These are phyloP conservation scores for Bemisia tabaci DNA, from an alignment of 1,140 invertebrate genomes.

Conservation along the genomic window DNA sequence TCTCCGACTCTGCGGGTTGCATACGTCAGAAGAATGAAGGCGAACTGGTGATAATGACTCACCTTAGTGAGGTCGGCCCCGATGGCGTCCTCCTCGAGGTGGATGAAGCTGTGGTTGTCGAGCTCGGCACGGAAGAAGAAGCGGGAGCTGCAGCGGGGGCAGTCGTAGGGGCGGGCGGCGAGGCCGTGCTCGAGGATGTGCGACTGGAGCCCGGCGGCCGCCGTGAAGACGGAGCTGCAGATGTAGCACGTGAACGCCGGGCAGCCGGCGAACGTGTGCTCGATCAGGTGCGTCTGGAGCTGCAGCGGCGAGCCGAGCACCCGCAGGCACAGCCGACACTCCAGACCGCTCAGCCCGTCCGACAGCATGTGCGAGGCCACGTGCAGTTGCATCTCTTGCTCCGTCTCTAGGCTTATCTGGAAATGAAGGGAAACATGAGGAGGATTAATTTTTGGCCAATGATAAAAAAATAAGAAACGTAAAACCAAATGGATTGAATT, in stretches of 20 bases:
- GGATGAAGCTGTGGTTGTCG: slow-evolving; percentile 63
- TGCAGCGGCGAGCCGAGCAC: slow-evolving; percentile 55
- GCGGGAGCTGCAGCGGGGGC: slow-evolving; percentile 60
- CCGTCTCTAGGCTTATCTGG: slow-evolving; percentile 45
- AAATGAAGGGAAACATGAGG: slow-evolving; percentile 20
- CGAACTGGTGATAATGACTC: too few relatives aligned
- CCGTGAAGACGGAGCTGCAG: slow-evolving; percentile 75
- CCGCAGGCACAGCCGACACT: slow-evolving; percentile 60
- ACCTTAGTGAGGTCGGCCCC: not conserved
- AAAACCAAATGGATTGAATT: too few relatives aligned
- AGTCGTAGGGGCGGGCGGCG: slow-evolving; percentile 66
- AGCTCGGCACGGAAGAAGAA: slow-evolving; percentile 87
- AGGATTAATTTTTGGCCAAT: too few relatives aligned
- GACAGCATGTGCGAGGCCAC: slow-evolving; percentile 36
- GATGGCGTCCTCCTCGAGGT: slow-evolving; percentile 22
- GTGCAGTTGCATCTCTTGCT: slow-evolving; percentile 51
- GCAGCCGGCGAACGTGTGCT: slow-evolving; percentile 80
- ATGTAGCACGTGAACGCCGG: slow-evolving; percentile 71
- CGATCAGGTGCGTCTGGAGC: slow-evolving; percentile 80
- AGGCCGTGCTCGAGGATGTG: slow-evolving; percentile 75
- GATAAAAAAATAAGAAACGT: too few relatives aligned
- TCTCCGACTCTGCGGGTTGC: too few relatives aligned
- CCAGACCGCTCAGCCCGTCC: slow-evolving; percentile 38
- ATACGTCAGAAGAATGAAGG: too few relatives aligned
- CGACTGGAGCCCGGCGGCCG: slow-evolving; percentile 52